Percentiles rank a stretch among this genome's conserved stretches.
Evolutionary conservation across 1,140 invertebrate genomes (phyloP).

Genomic region (Oryzaephilus surinamensis): DNA sequence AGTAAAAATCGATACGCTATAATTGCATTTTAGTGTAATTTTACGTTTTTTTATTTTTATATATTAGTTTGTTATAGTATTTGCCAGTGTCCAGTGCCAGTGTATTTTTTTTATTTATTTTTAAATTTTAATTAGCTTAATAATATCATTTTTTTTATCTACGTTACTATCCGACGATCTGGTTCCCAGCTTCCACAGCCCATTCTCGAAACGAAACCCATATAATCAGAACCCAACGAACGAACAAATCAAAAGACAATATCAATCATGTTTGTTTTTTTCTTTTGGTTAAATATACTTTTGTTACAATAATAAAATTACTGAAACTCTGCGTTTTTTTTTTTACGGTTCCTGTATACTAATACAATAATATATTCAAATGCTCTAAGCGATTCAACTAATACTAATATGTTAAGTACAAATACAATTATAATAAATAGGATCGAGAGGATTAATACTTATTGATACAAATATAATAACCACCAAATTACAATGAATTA

Average conservation of each 20-base stretch:
- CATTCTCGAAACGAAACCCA: slow-evolving; percentile 18
- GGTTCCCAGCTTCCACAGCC: slow-evolving; percentile 31
- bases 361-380: no score
- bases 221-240: slow-evolving; percentile 27
- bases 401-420: slow-evolving; percentile 26
- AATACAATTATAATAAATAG: no score
- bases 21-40: no score
- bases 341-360: slow-evolving; percentile 4
- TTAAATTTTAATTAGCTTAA: not conserved
- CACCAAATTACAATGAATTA: slow-evolving; percentile 37
- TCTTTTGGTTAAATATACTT: no score
- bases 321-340: slow-evolving; percentile 17
- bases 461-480: slow-evolving; percentile 36
- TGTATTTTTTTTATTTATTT: slow-evolving; percentile 19
- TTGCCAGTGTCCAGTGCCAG: slow-evolving; percentile 30
- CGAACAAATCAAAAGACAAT: no score
- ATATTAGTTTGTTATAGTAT: slow-evolving; percentile 17
- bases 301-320: slow-evolving; percentile 22
- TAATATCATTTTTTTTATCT: not conserved
- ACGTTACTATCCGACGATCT: slow-evolving; percentile 26
- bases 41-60: not conserved
- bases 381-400: slow-evolving; percentile 32
- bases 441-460: no score
- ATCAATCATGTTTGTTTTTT: no score
- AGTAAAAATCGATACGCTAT: no score